phyloP scores from a whole-genome alignment of 2,113 vertebrate genomes.

The Chascanopsetta lugubris region DNA sequence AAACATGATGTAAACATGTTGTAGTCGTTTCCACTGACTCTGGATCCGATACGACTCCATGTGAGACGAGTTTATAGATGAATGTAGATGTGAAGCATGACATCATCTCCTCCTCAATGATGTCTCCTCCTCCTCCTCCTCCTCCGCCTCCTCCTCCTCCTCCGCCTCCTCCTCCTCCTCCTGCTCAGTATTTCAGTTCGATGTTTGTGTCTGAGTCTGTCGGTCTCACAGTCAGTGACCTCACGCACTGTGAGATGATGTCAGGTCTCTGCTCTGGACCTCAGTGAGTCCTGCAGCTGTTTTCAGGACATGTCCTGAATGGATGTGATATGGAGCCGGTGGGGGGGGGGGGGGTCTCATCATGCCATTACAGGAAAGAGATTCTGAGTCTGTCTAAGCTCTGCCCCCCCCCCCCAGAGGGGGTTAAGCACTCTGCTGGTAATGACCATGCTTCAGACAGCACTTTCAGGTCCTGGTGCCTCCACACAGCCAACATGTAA shows the following conservation, averaged over 20 bases:
- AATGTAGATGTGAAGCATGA: neutral
- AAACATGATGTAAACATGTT: slow-evolving; percentile 35
- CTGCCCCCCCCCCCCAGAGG: slow-evolving; percentile 38
- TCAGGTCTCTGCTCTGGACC: slow-evolving; percentile 29
- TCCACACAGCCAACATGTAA: slow-evolving; percentile 54
- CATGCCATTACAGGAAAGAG: slow-evolving; percentile 63
- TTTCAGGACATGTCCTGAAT: slow-evolving; percentile 37
- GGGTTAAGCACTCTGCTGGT: slow-evolving; percentile 70
- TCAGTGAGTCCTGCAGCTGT: slow-evolving; percentile 62
- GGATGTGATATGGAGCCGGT: slow-evolving; percentile 42
- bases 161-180: slow-evolving; percentile 21
- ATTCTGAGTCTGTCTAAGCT: slow-evolving; percentile 55
- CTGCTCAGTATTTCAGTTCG: slow-evolving; percentile 5
- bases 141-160: too few relatives aligned
- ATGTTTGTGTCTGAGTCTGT: slow-evolving; percentile 34
- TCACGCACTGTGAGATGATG: slow-evolving; percentile 32
- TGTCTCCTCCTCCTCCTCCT: too few relatives aligned
- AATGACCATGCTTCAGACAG: slow-evolving; percentile 75
- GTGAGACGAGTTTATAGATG: slow-evolving; percentile 1
- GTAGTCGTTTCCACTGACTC: slow-evolving; percentile 30
- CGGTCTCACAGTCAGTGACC: too few relatives aligned
- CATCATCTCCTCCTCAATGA: slow-evolving; percentile 7
- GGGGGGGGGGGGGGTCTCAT: slow-evolving; percentile 42
- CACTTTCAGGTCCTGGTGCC: slow-evolving; percentile 66
- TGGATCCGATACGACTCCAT: slow-evolving; percentile 24